A percentile compares a stretch with the other conserved stretches of the same genome.
Conservation (phyloP, 2,113 vertebrate genomes). For the cattle (Bos taurus) region ARS-UCD2.0 NC_037356.1:33886501-33887000, state of each 20-base stretch:
- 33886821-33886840: slow-evolving; percentile 34
- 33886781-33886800: not conserved
- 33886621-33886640: not conserved
- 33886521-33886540: not conserved
- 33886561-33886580: not conserved
- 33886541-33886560: slow-evolving; percentile 24
- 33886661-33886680: not conserved
- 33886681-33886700: not conserved
- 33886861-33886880: slow-evolving; percentile 25
- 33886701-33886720: not conserved
- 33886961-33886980: slow-evolving; percentile 42
- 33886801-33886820: not conserved
- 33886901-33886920: not conserved
- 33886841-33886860: slow-evolving; percentile 50
- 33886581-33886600: not conserved
- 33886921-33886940: slow-evolving; percentile 28
- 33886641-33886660: not conserved
- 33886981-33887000: slow-evolving; percentile 72
- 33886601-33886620: not conserved
- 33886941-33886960: not conserved
- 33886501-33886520: not conserved
- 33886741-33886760: slow-evolving; percentile 12
- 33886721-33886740: not conserved
- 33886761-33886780: not conserved
- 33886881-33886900: slow-evolving; percentile 9